Evolutionary conservation across 2,888 invertebrate genomes (phyloP).

Genomic region (Xylota sylvarum): DNA sequence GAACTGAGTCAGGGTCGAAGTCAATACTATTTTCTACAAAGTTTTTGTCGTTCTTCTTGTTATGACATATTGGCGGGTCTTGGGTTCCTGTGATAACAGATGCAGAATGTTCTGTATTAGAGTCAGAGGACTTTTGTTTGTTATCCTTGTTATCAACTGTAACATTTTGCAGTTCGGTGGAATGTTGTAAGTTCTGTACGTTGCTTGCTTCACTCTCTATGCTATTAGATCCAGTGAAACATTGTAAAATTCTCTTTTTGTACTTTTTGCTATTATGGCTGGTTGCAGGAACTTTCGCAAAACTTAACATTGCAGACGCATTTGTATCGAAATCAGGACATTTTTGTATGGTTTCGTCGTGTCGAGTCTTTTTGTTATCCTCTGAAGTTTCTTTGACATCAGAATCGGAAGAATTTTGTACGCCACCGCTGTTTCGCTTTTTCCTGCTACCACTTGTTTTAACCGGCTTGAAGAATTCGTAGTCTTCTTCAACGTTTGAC

Average conservation of each 20-base stretch:
- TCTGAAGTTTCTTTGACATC: not conserved
- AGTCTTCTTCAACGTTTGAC: not conserved
- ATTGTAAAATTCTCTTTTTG: slow-evolving; percentile 12
- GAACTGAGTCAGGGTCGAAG: no score
- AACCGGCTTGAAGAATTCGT: not conserved
- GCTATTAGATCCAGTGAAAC: not conserved
- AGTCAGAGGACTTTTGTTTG: no score
- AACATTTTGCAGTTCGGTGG: not conserved
- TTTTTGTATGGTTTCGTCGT: not conserved
- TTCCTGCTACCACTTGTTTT: not conserved
- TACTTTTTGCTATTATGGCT: not conserved
- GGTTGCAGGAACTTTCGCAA: not conserved
- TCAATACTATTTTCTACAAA: not conserved
- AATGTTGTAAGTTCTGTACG: not conserved
- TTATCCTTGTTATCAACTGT: not conserved
- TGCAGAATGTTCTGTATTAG: not conserved
- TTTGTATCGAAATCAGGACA: not conserved
- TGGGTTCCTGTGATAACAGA: not conserved
- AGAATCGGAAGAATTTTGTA: not conserved
- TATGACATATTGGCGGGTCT: not conserved
- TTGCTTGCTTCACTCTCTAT: not conserved
- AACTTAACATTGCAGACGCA: no score
- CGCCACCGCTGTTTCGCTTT: not conserved
- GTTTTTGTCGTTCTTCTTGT: not conserved
- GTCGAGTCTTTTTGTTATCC: not conserved